Evolutionary conservation across 2,888 invertebrate species (phyloP), one percentile per base, ranked within the genome.

Genomic region (Limenitis camilla): DNA sequence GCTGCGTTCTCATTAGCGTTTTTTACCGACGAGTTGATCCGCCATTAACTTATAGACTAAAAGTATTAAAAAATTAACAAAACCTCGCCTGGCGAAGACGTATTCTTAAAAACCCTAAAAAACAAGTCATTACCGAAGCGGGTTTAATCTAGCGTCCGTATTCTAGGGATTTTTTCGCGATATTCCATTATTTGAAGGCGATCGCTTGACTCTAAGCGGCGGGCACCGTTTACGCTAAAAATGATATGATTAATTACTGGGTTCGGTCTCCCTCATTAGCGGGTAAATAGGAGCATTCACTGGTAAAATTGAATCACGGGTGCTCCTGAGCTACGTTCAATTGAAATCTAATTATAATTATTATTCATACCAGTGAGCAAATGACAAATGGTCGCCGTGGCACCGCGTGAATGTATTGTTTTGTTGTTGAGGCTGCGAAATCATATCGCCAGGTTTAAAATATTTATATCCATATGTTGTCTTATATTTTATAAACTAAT

Each of bases 241-340:
- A 83, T 81, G 79, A 83, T 86, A 84, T 87, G 87, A 87, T 87
- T 87, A 87, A 87, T 87, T 83, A 82, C 81, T 68, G 72, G 67
- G 66, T 68, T 65, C 72, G 76, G 81, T 73, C 76, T 73, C 81
- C 77, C 86, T 86, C 86, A 87, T 86, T 87, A 87, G 80, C 73
- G 83, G 65, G 70, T 73, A 79, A 86, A 85, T 82, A 78, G 80
- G 78, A 74, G 72, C 79, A 73, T 74, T 86, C 82, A 78, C 66
- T 79, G 83, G 82, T 83, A 74, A 85, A 87, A 87, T 87, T 85
- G 77, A 83, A 85, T 83, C 78, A 81, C 72, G 70, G 73, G 67
- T 69, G 71, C 66, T 70, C 71, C 68, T 66, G 71, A 67, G 63
- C 71, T 70, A 68, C 68, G 71, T 71, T 76, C 76, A 74, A 82